Base-by-base conservation (phyloP, 92 coral and sea anemone species). In the Muricea muricata region DNA sequence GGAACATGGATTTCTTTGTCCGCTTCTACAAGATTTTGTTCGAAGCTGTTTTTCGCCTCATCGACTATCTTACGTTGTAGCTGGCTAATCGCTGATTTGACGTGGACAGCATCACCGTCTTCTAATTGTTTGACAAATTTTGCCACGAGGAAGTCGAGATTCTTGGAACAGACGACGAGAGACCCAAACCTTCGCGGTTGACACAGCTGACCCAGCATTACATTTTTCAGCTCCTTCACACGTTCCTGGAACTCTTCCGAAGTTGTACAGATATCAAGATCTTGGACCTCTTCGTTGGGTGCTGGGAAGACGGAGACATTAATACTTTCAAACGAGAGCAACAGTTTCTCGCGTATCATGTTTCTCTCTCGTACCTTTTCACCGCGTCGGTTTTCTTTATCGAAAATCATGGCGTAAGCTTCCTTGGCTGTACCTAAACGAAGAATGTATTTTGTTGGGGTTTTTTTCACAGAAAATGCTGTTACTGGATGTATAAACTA, bases 301-400 rank as follows among this genome's bases (percentile, higher is more conserved):
- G 83, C 35, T 33, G 83, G 83, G 9, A 78, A 40, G 52, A 78
- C 58, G 52, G 32, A 58, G 11, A 78, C 37, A 58, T 28, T 18
- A 31, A 78, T 24, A 72, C 83, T 78, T 20, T 78, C 54, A 55
- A 78, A 78, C 32, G 83, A 78, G 7, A 54, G 58, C 12, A 56
- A 35, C n/a, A 78, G 83, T 58, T 78, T 78, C 31, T 78, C 83
- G 35, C 83, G 83, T 7, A 78, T 37, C 54, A 33, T 78, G 71
- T 78, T 78, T 33, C 83, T 70, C 25, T 78, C 70, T 33, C n/a
- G 33, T 18, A 78, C 33, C 7, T 78, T 56, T 78, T 78, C 83
- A 34, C 83, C 83, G 13, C 83, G 83, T 37, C 35, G n/a, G 23
- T 56, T 24, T 31, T 78, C 83, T 34, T 56, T 12, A 8, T 34